These are phyloP conservation scores for Emberiza fucata DNA, from an alignment of 2,113 vertebrate species.

Conservation along the genomic window DNA sequence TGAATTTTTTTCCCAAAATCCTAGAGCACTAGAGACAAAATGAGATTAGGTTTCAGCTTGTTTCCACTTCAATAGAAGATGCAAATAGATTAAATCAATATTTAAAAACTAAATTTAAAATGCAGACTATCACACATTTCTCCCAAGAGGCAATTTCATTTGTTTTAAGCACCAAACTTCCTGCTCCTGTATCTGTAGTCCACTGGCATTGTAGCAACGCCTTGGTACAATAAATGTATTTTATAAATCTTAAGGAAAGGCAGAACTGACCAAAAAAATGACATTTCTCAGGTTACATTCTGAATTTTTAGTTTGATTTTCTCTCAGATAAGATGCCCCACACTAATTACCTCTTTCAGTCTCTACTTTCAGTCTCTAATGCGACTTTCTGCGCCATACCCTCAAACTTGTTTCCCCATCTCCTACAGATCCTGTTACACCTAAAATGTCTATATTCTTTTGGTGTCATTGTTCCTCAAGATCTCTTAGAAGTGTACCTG, in stretches of 20 bases:
- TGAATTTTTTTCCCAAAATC: background rate
- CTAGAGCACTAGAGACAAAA: background rate
- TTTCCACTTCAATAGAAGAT: background rate
- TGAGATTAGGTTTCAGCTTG: background rate
- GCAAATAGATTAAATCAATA: background rate
- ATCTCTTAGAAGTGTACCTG: background rate
- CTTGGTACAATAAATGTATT: background rate
- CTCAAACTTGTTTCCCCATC: background rate
- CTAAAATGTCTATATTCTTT: background rate
- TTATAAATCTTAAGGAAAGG: background rate
- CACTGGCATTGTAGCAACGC: background rate
- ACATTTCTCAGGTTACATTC: background rate
- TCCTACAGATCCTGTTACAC: background rate
- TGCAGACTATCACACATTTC: background rate
- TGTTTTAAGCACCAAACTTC: background rate
- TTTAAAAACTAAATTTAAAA: background rate
- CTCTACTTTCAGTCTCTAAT: background rate
- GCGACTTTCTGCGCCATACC: background rate
- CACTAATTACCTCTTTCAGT: background rate
- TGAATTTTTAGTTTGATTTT: background rate
- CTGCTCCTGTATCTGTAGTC: background rate
- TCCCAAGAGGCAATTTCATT: background rate
- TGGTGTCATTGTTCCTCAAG: background rate
- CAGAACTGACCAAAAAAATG: background rate
- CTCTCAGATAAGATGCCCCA: background rate